These are phyloP conservation scores for Amphiura filiformis DNA, from an alignment of 35 echinoderm and acorn worm species.

Conservation along the genomic window DNA sequence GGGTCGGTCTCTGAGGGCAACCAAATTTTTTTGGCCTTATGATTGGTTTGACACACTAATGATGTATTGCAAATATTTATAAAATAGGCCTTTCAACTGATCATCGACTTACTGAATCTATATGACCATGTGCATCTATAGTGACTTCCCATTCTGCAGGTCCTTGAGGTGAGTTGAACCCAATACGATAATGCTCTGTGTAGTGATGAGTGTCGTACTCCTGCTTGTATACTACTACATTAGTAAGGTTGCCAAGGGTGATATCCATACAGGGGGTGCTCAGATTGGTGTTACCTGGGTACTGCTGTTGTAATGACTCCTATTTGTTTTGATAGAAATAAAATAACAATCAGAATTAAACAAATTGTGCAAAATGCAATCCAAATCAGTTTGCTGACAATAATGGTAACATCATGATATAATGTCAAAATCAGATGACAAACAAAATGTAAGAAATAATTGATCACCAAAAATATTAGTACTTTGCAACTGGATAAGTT, in stretches of 20 bases:
- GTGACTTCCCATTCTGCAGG: conserved; percentile 63
- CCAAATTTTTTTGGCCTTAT: too few species aligned
- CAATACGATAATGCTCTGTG: conserved; percentile 36
- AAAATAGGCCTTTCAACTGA: too few species aligned
- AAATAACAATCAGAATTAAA: neutral
- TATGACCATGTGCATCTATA: conserved; percentile 28
- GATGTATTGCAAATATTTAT: too few species aligned
- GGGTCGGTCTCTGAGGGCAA: too few species aligned
- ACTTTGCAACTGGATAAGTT: too few species aligned
- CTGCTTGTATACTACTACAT: conserved; percentile 44
- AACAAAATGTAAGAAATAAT: neutral
- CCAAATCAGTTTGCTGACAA: neutral
- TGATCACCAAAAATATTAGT: neutral
- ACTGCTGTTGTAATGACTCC: conserved; percentile 10
- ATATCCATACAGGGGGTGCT: conserved; percentile 58
- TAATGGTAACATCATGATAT: neutral
- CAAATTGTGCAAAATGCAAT: neutral
- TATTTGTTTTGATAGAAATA: neutral
- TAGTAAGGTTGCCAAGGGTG: conserved; percentile 25
- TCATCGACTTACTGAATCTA: conserved; percentile 57
- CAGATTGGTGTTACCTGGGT: conserved; percentile 11
- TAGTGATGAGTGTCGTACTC: conserved; percentile 43
- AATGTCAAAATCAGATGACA: neutral
- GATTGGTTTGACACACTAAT: too few species aligned
- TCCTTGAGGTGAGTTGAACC: conserved; percentile 53